A percentile compares a stretch with the other conserved stretches of the same genome.
Conservation (phyloP, 2,113 vertebrate species). For the Equus przewalskii region DNA sequence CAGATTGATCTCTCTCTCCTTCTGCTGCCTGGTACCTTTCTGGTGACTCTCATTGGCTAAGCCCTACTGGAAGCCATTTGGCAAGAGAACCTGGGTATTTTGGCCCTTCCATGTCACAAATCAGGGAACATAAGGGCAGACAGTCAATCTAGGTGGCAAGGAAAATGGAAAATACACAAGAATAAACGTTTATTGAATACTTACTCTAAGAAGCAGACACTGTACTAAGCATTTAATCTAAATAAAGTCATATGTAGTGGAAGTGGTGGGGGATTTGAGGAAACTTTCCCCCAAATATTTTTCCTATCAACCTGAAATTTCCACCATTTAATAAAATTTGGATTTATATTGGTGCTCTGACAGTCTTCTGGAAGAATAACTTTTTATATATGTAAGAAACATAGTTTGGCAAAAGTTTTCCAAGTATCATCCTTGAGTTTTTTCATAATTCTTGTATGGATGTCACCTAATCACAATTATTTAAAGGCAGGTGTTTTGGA, state of each 20-base stretch:
- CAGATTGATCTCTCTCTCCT: background rate
- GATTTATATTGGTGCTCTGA: background rate
- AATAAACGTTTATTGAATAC: background rate
- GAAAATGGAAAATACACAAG: background rate
- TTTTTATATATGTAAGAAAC: background rate
- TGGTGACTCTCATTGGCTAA: background rate
- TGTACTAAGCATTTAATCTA: background rate
- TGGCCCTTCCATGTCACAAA: background rate
- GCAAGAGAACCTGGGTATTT: background rate
- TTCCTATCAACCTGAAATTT: background rate
- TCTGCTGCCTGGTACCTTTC: background rate
- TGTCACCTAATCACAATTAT: background rate
- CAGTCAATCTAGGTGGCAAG: background rate
- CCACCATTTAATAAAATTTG: background rate
- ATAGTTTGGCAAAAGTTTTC: background rate
- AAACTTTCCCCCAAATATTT: background rate
- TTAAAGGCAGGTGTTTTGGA: background rate
- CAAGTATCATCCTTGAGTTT: background rate
- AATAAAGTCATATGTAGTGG: background rate
- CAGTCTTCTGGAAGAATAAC: background rate
- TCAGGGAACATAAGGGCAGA: background rate
- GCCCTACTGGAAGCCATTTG: background rate
- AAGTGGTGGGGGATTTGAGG: background rate
- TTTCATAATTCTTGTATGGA: background rate
- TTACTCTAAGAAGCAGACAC: background rate